phyloP scores from a whole-genome alignment of 2,888 invertebrate species.

The Choreutis nemorana region DNA sequence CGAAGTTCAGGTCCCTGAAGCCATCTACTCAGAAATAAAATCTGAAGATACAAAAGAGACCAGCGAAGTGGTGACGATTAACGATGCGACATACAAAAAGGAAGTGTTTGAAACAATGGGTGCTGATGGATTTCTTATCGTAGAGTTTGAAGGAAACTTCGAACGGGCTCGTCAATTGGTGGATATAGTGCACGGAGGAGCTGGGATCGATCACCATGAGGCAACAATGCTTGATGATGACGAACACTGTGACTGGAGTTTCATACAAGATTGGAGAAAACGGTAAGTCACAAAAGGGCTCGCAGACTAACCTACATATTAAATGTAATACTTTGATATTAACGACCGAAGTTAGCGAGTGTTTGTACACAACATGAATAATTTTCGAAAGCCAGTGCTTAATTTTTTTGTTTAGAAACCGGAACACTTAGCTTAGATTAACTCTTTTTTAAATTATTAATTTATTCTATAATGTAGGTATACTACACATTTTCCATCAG shows the following conservation, averaged over 20 bases:
- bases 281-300: slow-evolving; percentile 68
- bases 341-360: too few species aligned
- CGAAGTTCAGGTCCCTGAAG: slow-evolving; percentile 49
- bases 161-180: slow-evolving; percentile 69
- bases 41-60: slow-evolving; percentile 25
- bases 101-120: slow-evolving; percentile 45
- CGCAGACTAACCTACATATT: too few species aligned
- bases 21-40: slow-evolving; percentile 51
- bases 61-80: slow-evolving; percentile 32
- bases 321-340: too few species aligned
- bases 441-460: too few species aligned
- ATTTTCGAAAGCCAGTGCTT: too few species aligned
- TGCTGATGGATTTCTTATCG: slow-evolving; percentile 66
- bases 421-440: too few species aligned
- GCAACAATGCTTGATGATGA: slow-evolving; percentile 53
- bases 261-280: slow-evolving; percentile 77
- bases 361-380: too few species aligned
- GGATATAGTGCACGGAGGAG: slow-evolving; percentile 60
- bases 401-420: too few species aligned
- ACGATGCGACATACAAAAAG: slow-evolving; percentile 51
- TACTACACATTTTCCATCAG: too few species aligned
- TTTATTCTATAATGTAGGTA: too few species aligned
- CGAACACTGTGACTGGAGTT: slow-evolving; percentile 75
- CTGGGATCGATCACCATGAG: slow-evolving; percentile 47
- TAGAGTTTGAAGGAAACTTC: slow-evolving; percentile 69